A percentile compares a stretch with the other conserved stretches of the same genome.
Conservation (phyloP, 2,888 invertebrate species). For the Pseudococcus viburni region DNA sequence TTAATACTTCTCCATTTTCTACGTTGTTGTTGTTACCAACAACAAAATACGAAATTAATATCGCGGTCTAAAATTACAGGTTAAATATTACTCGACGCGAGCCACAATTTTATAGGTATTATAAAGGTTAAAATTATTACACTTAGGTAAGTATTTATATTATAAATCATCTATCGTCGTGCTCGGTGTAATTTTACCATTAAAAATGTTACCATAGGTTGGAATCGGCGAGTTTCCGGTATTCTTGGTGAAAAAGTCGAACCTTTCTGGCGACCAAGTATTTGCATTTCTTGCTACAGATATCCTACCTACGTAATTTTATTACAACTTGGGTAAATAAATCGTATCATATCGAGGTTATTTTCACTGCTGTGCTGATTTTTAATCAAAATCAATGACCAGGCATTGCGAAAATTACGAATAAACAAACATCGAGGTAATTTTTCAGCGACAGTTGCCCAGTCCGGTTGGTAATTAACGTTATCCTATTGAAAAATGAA, state of each 20-base stretch:
- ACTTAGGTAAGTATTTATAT: background rate
- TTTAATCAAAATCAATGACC: conserved; percentile 15
- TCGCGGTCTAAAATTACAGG: conserved; percentile 28
- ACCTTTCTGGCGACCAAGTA: background rate
- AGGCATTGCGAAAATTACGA: background rate
- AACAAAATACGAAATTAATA: conserved; percentile 48
- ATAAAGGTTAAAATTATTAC: conserved; percentile 21
- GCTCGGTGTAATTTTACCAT: background rate
- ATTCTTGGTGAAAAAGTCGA: background rate
- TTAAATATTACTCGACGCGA: conserved; percentile 37
- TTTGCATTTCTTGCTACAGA: background rate
- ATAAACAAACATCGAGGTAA: background rate
- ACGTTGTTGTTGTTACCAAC: background rate
- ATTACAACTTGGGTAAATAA: background rate
- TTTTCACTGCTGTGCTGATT: background rate
- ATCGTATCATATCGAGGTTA: background rate
- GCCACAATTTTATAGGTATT: background rate
- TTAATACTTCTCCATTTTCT: background rate
- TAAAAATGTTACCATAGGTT: conserved; percentile 4
- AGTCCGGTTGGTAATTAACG: conserved; percentile 6
- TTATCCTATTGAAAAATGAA: background rate
- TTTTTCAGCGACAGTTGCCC: conserved; percentile 25
- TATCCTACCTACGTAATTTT: background rate
- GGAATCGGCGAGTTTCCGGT: background rate
- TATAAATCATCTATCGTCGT: conserved; percentile 49